These are phyloP conservation scores for Drosophila imparisetae DNA, from an alignment of 2,888 invertebrate genomes.

Conservation along the genomic window DNA sequence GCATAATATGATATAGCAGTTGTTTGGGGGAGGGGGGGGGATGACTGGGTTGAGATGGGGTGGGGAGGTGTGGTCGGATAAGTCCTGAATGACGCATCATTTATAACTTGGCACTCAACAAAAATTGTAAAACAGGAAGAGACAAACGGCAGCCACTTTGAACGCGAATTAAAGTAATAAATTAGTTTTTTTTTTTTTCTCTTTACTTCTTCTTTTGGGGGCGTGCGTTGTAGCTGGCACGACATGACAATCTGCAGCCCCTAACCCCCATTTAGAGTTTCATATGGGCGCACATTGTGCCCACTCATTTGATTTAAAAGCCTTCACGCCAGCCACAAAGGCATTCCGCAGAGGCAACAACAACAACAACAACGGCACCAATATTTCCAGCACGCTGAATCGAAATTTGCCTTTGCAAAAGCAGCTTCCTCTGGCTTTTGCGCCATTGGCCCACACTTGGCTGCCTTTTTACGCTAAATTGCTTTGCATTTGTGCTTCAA, in stretches of 20 bases:
- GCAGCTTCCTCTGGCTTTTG: neutral
- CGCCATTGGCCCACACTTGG: constrained; percentile 1
- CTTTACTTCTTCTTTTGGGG: neutral
- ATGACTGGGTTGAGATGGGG: neutral
- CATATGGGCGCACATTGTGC: constrained; percentile 55
- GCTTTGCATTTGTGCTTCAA: constrained; percentile 68
- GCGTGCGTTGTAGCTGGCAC: constrained; percentile 44
- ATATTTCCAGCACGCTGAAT: constrained; percentile 59
- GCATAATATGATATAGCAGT: constrained; percentile 69
- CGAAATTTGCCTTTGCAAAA: constrained; percentile 41
- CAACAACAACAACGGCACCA: constrained; percentile 32
- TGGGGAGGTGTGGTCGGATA: constrained; percentile 15
- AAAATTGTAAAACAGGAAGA: constrained; percentile 70
- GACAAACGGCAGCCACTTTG: constrained; percentile 72
- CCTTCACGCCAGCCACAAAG: constrained; percentile 66
- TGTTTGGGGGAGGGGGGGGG: neutral
- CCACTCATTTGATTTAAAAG: constrained; percentile 74
- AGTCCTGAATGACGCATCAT: constrained; percentile 67
- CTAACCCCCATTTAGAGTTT: neutral
- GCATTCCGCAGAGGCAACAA: constrained; percentile 50
- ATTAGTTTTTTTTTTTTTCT: constrained; percentile 51
- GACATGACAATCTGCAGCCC: constrained; percentile 41
- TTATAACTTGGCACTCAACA: constrained; percentile 72
- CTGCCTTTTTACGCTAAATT: constrained; percentile 71
- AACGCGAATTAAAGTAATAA: constrained; percentile 73